A percentile compares a stretch with the other conserved stretches of the same genome.
Evolutionary conservation across 35 echinoderm and acorn worm genomes (phyloP).

Genomic region (Stichopus chloronotus): DNA sequence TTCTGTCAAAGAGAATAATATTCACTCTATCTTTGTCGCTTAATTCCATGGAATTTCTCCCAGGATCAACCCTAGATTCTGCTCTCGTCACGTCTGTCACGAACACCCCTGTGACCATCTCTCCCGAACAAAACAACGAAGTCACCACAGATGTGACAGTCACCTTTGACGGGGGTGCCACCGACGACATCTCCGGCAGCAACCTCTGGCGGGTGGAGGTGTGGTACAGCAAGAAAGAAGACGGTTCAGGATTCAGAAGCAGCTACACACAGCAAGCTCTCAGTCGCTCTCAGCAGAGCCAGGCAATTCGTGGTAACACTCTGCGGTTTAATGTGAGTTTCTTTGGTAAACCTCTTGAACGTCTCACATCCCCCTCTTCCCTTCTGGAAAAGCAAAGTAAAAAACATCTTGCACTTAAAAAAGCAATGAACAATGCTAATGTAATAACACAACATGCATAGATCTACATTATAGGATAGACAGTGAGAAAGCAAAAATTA

Average conservation of each 20-base stretch:
- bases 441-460: not conserved
- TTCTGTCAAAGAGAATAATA: too few species aligned
- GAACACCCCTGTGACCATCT: slow-evolving; percentile 33
- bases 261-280: slow-evolving; percentile 38
- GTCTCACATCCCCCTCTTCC: too few species aligned
- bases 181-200: slow-evolving; percentile 7
- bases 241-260: slow-evolving; percentile 25
- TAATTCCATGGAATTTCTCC: not conserved
- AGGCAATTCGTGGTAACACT: not conserved
- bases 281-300: slow-evolving; percentile 18
- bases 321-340: slow-evolving; percentile 21
- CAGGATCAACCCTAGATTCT: slow-evolving; percentile 21
- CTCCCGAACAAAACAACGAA: slow-evolving; percentile 5
- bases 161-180: not conserved
- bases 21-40: too few species aligned
- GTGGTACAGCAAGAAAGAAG: slow-evolving; percentile 35
- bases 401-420: too few species aligned
- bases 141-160: slow-evolving; percentile 49
- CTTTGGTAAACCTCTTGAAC: not conserved
- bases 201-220: slow-evolving; percentile 47
- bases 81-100: slow-evolving; percentile 45
- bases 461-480: too few species aligned
- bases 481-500: too few species aligned
- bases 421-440: not conserved
- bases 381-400: too few species aligned